Base-by-base conservation (phyloP, 1,140 invertebrate species). In the Coelopa frigida region DNA sequence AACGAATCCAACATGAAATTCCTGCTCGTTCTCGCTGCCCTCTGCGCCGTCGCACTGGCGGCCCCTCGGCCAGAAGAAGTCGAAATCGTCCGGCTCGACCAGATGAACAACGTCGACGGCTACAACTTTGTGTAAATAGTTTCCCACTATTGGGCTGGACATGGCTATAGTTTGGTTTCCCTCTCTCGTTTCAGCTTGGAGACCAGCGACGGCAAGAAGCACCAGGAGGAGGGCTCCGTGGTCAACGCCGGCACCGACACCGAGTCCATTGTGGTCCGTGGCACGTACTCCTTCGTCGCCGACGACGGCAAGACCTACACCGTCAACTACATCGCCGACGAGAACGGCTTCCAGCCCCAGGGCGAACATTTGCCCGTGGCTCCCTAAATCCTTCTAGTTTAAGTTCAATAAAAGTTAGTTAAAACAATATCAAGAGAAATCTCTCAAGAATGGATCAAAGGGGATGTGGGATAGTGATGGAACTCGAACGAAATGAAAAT, bases 261-360 rank as follows among this genome's bases (percentile, higher is more conserved):
- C 42, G 74, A 76, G 53, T 70, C 71, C 12, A 59, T 78, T 3
- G 65, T 63, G 1, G 79, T 78, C 11, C 73, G 75, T 51, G 83
- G 83, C 22, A 73, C 72, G n/a, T 84, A 79, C 72, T 75, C 73
- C 23, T 85, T 80, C 62, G 65, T 75, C 0, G 75, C 74, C n/a
- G 73, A 75, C 24, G 80, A 85, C 54, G 82, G 82, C 14, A 72
- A 73, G 20, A 70, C 73, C 3, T 74, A 79, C 47, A 72, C 73
- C 2, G 69, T 83, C 12, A 78, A 69, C 20, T 85, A 80, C 65
- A 61, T 75, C 18, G 82, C 83, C 23, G 81, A 84, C 59, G 81
- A 84, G 58, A 80, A 82, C 49, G 83, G 83, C 14, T 86, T 83
- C 73, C 79, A 79, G 43, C 80, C 83, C 3, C 54, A 73, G 51